These are phyloP conservation scores for Cyclophora punctaria DNA, from an alignment of 2,888 invertebrate species.

Conservation along the genomic window DNA sequence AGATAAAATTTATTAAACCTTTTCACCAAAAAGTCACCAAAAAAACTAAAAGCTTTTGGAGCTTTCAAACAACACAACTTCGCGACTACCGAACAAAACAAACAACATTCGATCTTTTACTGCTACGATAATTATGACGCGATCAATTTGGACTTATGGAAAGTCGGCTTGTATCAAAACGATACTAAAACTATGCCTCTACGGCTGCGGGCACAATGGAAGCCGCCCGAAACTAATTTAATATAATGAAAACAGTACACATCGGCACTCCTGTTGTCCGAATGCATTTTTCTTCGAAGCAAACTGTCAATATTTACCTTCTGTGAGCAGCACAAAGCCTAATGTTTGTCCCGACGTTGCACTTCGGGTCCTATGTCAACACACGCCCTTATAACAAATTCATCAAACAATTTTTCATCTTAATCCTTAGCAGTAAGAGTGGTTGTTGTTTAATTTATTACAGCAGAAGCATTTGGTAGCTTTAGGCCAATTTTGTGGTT, in stretches of 20 bases:
- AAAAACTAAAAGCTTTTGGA: no score
- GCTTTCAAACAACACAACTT: constrained; percentile 20
- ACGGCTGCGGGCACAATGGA: constrained; percentile 8
- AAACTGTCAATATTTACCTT: constrained; percentile 66
- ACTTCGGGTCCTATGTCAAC: constrained; percentile 73
- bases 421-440: constrained; percentile 26
- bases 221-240: constrained; percentile 51
- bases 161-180: constrained; percentile 37
- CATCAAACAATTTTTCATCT: constrained; percentile 27
- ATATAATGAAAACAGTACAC: constrained; percentile 69
- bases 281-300: constrained; percentile 72
- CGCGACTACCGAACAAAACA: constrained; percentile 45
- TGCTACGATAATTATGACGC: constrained; percentile 49
- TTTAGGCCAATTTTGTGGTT: constrained; percentile 56
- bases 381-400: constrained; percentile 56
- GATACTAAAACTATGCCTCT: constrained; percentile 25
- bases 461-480: constrained; percentile 73
- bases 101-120: constrained; percentile 41
- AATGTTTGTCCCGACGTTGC: constrained; percentile 68
- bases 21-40: no score
- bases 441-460: constrained; percentile 45
- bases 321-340: constrained; percentile 68
- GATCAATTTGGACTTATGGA: constrained; percentile 40
- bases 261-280: constrained; percentile 56
- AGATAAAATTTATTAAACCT: no score